Percentiles rank a stretch among this genome's conserved stretches.
Evolutionary conservation across 2,888 invertebrate genomes (phyloP).

Genomic region (Amblyjoppa fuscipennis): DNA sequence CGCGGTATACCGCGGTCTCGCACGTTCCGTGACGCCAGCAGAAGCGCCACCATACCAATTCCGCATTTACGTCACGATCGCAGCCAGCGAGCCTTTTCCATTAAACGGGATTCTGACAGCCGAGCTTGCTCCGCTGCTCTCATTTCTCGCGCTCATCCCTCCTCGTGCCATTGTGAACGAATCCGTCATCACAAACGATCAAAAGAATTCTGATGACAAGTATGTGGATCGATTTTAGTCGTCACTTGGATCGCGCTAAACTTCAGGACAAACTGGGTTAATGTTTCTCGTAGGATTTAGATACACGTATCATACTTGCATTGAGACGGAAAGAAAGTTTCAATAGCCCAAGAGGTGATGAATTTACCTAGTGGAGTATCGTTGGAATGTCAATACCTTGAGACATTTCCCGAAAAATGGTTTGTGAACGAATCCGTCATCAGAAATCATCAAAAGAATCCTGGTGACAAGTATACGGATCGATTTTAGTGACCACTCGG

Average conservation of each 20-base stretch:
- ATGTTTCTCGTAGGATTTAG: not conserved
- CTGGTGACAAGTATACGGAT: not conserved
- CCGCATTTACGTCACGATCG: constrained; percentile 63
- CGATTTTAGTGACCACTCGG: not conserved
- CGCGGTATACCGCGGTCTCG: constrained; percentile 53
- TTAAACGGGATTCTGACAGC: constrained; percentile 59
- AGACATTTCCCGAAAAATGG: not conserved
- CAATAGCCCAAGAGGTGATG: not conserved
- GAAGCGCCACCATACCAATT: constrained; percentile 43
- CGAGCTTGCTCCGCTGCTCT: constrained; percentile 45
- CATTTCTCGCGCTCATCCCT: constrained; percentile 3
- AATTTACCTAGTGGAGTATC: not conserved
- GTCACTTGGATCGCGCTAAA: not conserved
- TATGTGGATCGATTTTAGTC: not conserved
- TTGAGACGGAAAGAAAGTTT: not conserved
- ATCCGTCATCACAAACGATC: constrained; percentile 8
- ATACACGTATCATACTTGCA: not conserved
- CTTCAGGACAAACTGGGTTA: not conserved
- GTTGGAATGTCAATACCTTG: not conserved
- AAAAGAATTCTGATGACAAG: constrained; percentile 11
- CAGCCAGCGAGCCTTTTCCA: constrained; percentile 47
- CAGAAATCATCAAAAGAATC: not conserved
- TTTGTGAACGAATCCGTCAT: constrained; percentile 11
- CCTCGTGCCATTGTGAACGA: constrained; percentile 1
- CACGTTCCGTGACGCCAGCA: constrained; percentile 52